Base-by-base conservation (phyloP, 2,888 invertebrate species). In the Microctonus aethiopoides region DNA sequence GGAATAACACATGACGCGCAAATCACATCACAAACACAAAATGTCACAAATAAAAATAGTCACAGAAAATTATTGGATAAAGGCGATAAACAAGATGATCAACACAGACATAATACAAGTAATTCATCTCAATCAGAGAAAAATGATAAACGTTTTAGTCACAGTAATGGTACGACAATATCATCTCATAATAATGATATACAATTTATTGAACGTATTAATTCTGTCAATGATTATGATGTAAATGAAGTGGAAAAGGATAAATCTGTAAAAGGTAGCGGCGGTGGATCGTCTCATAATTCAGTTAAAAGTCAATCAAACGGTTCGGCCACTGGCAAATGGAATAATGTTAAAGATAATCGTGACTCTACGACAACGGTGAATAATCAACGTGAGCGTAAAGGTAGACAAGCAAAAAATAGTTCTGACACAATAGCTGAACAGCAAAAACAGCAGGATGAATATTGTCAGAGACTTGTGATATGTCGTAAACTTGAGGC, bases 401-500 rank as follows among this genome's bases (percentile, higher is more conserved):
- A 87, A 76, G 81, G 83, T 71, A 82, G 83, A 46, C 86, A 86
- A 68, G 81, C 85, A 67, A 87, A 87, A 83, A 79, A 81, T 67
- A 76, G 82, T 52, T 16, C 39, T 26, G 65, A 65, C 9, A 56
- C 56, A 56, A 77, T 82, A 52, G 81, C 83, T 52, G 86, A 87
- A 62, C 84, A 86, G 71, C 85, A 85, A 71, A 86, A 85, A 70
- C 85, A 85, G 56, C 85, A 88, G 77, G 89, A 88, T 62, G 89
- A 89, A 75, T 88, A 88, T 81, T 87, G 87, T 77, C 87, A 87
- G 78, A 86, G 85, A 83, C 77, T 86, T 81, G 78, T 85, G 77
- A 74, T 84, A 69, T 85, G 84, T 83, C 88, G 85, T 88, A 93
- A 90, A 89, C 89, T 94, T 81, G 93, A 94, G 82, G 87, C 89